Conservation (phyloP, 2,113 vertebrate species). For the Petaurus breviceps region DNA sequence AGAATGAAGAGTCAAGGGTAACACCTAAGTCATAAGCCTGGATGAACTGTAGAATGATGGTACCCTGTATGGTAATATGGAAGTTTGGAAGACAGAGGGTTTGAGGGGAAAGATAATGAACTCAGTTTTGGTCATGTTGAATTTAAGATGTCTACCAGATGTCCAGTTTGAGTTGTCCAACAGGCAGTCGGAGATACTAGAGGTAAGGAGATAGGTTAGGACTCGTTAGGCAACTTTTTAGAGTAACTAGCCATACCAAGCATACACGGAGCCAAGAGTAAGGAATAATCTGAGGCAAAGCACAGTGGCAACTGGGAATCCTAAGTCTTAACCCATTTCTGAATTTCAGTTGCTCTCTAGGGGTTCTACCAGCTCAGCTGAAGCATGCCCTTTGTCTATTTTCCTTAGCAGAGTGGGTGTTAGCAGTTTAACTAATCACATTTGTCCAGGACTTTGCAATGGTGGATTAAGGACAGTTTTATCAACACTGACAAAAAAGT, state of each 20-base stretch:
- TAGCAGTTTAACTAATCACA: neutral
- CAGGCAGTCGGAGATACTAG: neutral
- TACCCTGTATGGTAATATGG: neutral
- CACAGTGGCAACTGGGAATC: neutral
- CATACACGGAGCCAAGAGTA: neutral
- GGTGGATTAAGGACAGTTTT: neutral
- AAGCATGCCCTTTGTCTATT: neutral
- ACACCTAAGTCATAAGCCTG: neutral
- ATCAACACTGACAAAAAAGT: neutral
- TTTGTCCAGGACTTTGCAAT: neutral
- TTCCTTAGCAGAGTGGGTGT: neutral
- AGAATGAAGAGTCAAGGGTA: neutral
- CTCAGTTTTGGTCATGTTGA: neutral
- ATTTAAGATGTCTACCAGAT: neutral
- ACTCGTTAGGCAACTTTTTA: neutral
- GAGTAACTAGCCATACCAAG: neutral
- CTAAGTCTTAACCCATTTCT: neutral
- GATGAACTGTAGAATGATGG: neutral
- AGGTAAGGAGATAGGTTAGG: neutral
- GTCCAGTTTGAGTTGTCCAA: neutral
- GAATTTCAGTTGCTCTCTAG: neutral
- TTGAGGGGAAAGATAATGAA: neutral
- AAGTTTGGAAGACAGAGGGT: neutral
- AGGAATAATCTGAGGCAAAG: neutral
- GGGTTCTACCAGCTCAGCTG: neutral